Conservation (phyloP, 2,888 invertebrate genomes). For the Phengaris alcon region DNA sequence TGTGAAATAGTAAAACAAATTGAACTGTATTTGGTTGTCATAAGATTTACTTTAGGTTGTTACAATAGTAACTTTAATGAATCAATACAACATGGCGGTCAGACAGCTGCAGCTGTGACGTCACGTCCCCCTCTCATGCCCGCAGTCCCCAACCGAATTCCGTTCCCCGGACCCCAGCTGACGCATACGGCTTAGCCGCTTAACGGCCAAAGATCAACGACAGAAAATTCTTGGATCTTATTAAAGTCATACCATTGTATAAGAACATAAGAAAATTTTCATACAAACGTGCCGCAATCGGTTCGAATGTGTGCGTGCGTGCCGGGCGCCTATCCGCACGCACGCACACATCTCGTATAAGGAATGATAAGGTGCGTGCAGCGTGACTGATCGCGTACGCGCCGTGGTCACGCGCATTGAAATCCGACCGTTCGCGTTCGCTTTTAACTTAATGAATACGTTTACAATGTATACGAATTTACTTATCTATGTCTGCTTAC, state of each 20-base stretch:
- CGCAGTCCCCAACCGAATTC: neutral
- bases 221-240: neutral
- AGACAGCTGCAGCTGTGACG: constrained; percentile 10
- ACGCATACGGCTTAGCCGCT: neutral
- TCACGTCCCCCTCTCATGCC: neutral
- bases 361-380: no score
- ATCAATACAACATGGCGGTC: constrained; percentile 1
- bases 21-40: neutral
- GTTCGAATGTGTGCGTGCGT: no score
- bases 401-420: no score
- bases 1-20: neutral
- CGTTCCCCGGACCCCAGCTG: neutral
- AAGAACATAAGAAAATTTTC: no score
- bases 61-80: neutral
- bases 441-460: no score
- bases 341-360: no score
- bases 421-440: no score
- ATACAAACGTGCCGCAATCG: no score
- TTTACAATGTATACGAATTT: no score
- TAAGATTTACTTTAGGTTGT: neutral
- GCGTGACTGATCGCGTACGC: no score
- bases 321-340: no score
- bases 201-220: neutral
- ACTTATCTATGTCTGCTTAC: no score
- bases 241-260: neutral